These are phyloP conservation scores for Agraylea sexmaculata DNA, from an alignment of 1,140 invertebrate genomes.

Conservation along the genomic window DNA sequence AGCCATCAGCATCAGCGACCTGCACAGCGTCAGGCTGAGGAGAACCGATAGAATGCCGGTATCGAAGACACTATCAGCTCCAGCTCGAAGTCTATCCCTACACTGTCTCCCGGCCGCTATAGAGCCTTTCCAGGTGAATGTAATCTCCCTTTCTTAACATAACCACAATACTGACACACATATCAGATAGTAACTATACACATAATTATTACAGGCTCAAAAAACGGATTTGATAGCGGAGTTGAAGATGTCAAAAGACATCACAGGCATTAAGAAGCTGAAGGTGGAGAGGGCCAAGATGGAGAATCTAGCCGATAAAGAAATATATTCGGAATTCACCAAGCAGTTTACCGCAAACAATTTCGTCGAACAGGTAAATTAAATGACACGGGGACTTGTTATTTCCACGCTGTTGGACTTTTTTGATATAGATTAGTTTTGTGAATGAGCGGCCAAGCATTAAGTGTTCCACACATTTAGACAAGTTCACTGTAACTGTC, in stretches of 20 bases:
- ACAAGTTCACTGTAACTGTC: too few relatives aligned
- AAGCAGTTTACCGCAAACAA: constrained; percentile 76
- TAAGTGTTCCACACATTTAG: too few relatives aligned
- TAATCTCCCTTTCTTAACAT: too few relatives aligned
- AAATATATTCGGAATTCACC: constrained; percentile 67
- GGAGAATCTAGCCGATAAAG: constrained; percentile 66
- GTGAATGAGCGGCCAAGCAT: too few relatives aligned
- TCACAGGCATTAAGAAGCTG: constrained; percentile 79
- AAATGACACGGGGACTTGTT: too few relatives aligned
- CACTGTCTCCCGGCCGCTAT: constrained; percentile 51
- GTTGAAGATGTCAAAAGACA: constrained; percentile 79
- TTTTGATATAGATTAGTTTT: too few relatives aligned
- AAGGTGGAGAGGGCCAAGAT: constrained; percentile 76
- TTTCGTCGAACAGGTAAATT: constrained; percentile 75
- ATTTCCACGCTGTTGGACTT: too few relatives aligned
- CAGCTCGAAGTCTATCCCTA: constrained; percentile 58
- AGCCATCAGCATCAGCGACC: constrained; percentile 73
- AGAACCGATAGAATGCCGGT: constrained; percentile 62
- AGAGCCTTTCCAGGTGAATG: constrained; percentile 59
- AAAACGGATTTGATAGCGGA: constrained; percentile 84
- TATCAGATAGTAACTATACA: too few relatives aligned
- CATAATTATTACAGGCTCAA: too few relatives aligned
- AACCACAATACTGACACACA: too few relatives aligned
- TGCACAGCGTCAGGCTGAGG: constrained; percentile 68
- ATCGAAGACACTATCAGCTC: constrained; percentile 67